Evolutionary conservation across 2,888 invertebrate genomes (phyloP), one percentile per base, ranked within the genome.

Genomic region (Myopa testacea): DNA sequence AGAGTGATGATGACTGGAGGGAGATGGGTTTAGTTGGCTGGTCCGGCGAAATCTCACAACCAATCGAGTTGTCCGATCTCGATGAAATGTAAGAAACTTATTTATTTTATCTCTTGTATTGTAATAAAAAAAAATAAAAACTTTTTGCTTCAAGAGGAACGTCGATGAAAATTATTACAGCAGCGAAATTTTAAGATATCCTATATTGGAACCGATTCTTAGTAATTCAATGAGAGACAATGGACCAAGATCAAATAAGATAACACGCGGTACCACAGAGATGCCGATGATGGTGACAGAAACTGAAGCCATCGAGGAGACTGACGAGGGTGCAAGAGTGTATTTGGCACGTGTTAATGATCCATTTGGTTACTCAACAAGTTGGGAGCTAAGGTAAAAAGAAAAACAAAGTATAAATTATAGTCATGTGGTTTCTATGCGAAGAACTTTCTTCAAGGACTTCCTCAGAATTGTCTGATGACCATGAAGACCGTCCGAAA

Each of bases 401-500:
- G 37, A 16, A 14, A 55, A 55, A 3, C 34, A 14, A 50, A 8
- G 38, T 65, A 65, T 63, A 34, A 38, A 65, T 38, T 14, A 38
- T 10, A 34, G 10, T 5, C 16, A 38, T 65, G 34, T 12, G 19
- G 37, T 12, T 37, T 34, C 4, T 38, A 37, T 14, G n/a, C n/a
- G 10, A 16, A 8, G 37, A 2, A 26, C 34, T 65, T 2, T 34
- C 38, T 38, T 65, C 38, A 37, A 75, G 75, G 60, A 60, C 45
- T 50, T 40, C 60, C 3, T 58, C 62, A 34, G 65, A 68, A 37
- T 37, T 37, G 40, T 4, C 55, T 8, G n/a, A 52, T 68, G 14
- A n/a, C 16, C 26, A 83, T 3, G 91, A 90, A 58, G 89, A 89
- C 62, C 90, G 95, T 14, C 90, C 91, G 38, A 94, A 95, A 86